Evolutionary conservation across 2,797 vertebrate species (phyloP).

Genomic region (Scleropages formosus): DNA sequence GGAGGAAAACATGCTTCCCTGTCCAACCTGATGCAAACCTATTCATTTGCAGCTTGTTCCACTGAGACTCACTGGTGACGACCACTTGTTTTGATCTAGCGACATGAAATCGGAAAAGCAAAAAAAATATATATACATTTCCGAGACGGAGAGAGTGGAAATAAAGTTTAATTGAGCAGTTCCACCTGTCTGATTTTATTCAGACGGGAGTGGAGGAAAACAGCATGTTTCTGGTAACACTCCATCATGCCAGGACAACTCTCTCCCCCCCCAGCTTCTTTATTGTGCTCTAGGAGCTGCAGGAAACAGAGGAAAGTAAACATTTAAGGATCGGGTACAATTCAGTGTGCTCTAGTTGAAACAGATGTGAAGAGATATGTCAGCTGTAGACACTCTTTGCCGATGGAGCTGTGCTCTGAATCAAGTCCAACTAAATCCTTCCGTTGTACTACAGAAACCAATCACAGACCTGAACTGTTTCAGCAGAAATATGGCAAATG

Average conservation of each 20-base stretch:
- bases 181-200: slow-evolving; percentile 38
- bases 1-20: background rate
- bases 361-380: background rate
- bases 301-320: slow-evolving; percentile 19
- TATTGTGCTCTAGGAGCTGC: slow-evolving; percentile 17
- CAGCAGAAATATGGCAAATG: no score
- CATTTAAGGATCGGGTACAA: background rate
- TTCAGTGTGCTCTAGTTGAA: background rate
- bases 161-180: slow-evolving; percentile 49
- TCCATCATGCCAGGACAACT: slow-evolving; percentile 29
- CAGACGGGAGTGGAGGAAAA: slow-evolving; percentile 33
- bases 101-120: slow-evolving; percentile 35
- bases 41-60: slow-evolving; percentile 27
- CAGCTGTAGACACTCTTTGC: no score
- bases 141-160: slow-evolving; percentile 28
- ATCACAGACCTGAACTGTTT: no score
- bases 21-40: slow-evolving; percentile 23
- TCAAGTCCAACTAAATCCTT: no score
- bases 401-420: no score
- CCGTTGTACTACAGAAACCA: no score
- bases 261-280: background rate
- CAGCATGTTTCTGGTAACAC: slow-evolving; percentile 21
- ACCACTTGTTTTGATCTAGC: slow-evolving; percentile 32
- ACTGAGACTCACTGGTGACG: slow-evolving; percentile 29
- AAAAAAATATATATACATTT: slow-evolving; percentile 20